Percentiles rank a stretch among this genome's conserved stretches.
phyloP scores from a whole-genome alignment of 2,888 invertebrate species.

The Andrena trimmerana region DNA sequence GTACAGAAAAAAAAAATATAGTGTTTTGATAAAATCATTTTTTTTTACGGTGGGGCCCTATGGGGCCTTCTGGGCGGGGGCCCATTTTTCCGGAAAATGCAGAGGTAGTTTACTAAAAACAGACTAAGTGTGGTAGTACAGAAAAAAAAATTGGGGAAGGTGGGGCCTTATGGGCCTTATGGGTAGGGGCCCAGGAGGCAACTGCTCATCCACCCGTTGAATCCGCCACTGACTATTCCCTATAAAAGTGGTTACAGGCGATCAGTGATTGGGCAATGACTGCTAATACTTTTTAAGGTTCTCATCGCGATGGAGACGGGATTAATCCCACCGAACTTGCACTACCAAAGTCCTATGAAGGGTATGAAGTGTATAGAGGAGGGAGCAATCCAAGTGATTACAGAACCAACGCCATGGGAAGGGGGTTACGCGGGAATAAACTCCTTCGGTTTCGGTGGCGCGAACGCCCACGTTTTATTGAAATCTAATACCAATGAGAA shows the following conservation, averaged over 20 bases:
- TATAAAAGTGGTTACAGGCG: no score
- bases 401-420: conserved; percentile 89
- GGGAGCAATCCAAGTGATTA: conserved; percentile 90
- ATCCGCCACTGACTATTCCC: no score
- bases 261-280: no score
- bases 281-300: conserved; percentile 84
- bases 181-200: no score
- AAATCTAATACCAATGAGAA: conserved; percentile 88
- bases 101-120: no score
- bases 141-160: neutral
- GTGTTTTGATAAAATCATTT: neutral
- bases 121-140: neutral
- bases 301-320: conserved; percentile 93
- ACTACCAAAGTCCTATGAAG: conserved; percentile 89
- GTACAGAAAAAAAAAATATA: neutral
- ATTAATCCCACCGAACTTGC: conserved; percentile 93
- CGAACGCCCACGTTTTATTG: conserved; percentile 91
- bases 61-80: no score
- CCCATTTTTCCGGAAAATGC: no score
- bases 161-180: no score
- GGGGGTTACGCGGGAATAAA: conserved; percentile 92
- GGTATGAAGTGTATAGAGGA: conserved; percentile 88
- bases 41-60: no score
- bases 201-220: no score
- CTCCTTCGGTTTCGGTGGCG: conserved; percentile 97